These are phyloP conservation scores for Burhinus oedicnemus DNA, from an alignment of 2,113 vertebrate genomes.

Conservation along the genomic window DNA sequence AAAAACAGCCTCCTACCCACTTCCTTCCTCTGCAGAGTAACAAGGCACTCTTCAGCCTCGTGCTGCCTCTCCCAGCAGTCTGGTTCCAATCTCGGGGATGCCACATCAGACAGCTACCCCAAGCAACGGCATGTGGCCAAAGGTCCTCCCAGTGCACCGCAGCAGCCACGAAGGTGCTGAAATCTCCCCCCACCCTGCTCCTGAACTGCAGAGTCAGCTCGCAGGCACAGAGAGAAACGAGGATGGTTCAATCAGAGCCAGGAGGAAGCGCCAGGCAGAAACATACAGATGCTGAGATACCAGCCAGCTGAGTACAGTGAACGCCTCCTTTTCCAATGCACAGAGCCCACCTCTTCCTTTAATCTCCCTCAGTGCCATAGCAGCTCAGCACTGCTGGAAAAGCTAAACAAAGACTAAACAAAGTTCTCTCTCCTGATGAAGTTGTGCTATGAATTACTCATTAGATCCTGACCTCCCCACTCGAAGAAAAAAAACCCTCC, in stretches of 20 bases:
- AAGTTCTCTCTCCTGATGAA: background rate
- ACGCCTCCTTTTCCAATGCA: background rate
- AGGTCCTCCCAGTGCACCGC: conserved; percentile 23
- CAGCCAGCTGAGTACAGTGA: background rate
- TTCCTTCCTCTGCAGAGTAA: conserved; percentile 35
- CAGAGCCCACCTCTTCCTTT: background rate
- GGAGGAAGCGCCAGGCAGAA: background rate
- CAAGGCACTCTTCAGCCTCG: background rate
- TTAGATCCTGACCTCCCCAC: background rate
- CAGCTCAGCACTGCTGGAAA: background rate
- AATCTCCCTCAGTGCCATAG: background rate
- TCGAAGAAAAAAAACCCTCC: background rate
- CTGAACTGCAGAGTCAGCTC: conserved; percentile 53
- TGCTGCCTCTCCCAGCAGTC: background rate
- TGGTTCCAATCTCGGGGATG: conserved; percentile 16
- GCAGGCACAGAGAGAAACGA: background rate
- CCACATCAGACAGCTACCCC: conserved; percentile 52
- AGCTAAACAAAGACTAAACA: background rate
- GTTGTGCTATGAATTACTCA: background rate
- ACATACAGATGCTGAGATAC: background rate
- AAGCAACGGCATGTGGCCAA: conserved; percentile 24
- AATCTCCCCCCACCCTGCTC: background rate
- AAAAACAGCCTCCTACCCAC: conserved; percentile 34
- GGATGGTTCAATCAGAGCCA: background rate
- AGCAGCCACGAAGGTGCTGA: conserved; percentile 41